These are phyloP conservation scores for Catostomus latipinnis DNA, from an alignment of 2,797 vertebrate species.

Conservation along the genomic window DNA sequence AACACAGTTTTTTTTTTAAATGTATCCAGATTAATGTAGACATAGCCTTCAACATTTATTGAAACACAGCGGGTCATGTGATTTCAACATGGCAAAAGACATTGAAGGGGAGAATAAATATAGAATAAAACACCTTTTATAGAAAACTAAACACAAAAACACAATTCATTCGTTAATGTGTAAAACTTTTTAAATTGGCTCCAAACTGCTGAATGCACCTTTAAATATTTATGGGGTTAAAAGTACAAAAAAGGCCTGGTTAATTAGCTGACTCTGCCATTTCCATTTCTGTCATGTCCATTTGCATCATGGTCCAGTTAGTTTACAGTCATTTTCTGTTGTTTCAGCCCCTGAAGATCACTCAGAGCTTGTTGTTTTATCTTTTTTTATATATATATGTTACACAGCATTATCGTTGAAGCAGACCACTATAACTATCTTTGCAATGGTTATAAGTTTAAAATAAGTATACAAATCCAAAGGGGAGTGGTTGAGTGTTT, in stretches of 20 bases:
- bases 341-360: background rate
- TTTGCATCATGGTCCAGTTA: constrained; percentile 1
- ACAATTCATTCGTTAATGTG: no score
- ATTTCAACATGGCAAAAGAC: no score
- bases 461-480: background rate
- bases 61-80: no score
- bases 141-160: no score
- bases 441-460: constrained; percentile 9
- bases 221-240: background rate
- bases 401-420: background rate
- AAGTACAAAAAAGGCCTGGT: background rate
- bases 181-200: no score
- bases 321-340: constrained; percentile 3
- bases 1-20: no score
- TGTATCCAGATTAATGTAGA: no score
- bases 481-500: background rate
- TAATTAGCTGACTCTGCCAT: background rate
- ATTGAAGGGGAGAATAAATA: no score
- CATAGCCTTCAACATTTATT: no score
- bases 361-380: background rate
- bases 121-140: no score
- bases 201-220: no score
- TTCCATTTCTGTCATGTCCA: background rate
- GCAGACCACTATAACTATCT: constrained; percentile 5
- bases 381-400: background rate